These are phyloP conservation scores for Clistopyga incitator DNA, from an alignment of 2,888 invertebrate species.

Conservation along the genomic window DNA sequence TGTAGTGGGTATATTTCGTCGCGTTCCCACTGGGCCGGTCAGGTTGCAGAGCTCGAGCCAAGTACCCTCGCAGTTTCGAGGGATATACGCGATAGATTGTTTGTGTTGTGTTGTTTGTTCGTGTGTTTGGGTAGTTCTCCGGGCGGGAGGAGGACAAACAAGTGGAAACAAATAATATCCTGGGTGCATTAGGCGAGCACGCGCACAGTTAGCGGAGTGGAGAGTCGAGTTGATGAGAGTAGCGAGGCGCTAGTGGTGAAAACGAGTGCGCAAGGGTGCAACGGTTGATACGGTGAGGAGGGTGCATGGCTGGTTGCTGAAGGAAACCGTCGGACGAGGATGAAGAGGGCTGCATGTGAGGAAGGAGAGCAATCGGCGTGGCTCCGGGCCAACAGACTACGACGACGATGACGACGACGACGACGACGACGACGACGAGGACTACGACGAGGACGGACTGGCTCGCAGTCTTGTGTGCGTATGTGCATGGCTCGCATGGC, in stretches of 20 bases:
- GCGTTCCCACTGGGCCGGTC: slow-evolving; percentile 36
- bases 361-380: slow-evolving; percentile 50
- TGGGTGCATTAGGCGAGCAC: slow-evolving; percentile 77
- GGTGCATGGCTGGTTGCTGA: slow-evolving; percentile 20
- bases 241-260: slow-evolving; percentile 10
- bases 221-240: slow-evolving; percentile 58
- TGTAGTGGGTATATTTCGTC: slow-evolving; percentile 7
- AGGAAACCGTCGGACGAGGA: slow-evolving; percentile 39
- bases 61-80: slow-evolving; percentile 8
- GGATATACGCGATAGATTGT: slow-evolving; percentile 54
- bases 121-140: slow-evolving; percentile 72
- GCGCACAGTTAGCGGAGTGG: slow-evolving; percentile 53
- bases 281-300: slow-evolving; percentile 22
- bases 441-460: slow-evolving; percentile 40
- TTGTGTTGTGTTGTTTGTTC: slow-evolving; percentile 77
- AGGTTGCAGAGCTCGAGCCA: slow-evolving; percentile 44
- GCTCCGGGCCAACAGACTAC: slow-evolving; percentile 54
- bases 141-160: slow-evolving; percentile 76
- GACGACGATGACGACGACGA: slow-evolving; percentile 11
- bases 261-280: slow-evolving; percentile 47
- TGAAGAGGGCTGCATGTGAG: slow-evolving; percentile 41
- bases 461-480: slow-evolving; percentile 28
- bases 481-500: slow-evolving; percentile 65
- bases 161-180: slow-evolving; percentile 83
- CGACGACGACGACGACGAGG: too few species aligned